These are phyloP conservation scores for Hydrolagus affinis DNA, from an alignment of 2,113 vertebrate genomes.

Conservation along the genomic window DNA sequence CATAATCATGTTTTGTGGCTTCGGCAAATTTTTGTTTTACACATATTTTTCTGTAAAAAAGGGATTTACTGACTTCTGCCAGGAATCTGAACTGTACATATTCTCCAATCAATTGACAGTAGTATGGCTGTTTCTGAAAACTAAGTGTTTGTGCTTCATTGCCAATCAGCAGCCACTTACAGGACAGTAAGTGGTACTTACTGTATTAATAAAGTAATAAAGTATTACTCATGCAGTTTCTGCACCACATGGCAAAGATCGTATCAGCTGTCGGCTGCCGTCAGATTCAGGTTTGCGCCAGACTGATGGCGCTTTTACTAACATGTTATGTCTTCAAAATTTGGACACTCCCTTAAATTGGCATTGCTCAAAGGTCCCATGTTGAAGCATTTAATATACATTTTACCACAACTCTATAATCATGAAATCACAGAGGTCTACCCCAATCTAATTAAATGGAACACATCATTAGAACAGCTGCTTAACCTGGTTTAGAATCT, in stretches of 20 bases:
- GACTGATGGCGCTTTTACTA: neutral
- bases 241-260: neutral
- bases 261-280: neutral
- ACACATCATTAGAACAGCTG: neutral
- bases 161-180: neutral
- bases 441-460: neutral
- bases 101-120: too few species aligned
- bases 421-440: neutral
- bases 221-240: neutral
- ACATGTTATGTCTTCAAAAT: neutral
- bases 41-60: too few species aligned
- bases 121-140: neutral
- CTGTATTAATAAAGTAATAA: too few species aligned
- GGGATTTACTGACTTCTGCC: too few species aligned
- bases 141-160: neutral
- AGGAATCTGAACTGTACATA: too few species aligned
- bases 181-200: neutral
- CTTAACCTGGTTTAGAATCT: neutral
- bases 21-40: too few species aligned
- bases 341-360: neutral
- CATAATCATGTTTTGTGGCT: neutral
- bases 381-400: neutral
- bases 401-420: neutral
- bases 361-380: neutral
- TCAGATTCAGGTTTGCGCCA: neutral